Conservation (phyloP, 2,113 vertebrate genomes). For the Microcebus murinus region DNA sequence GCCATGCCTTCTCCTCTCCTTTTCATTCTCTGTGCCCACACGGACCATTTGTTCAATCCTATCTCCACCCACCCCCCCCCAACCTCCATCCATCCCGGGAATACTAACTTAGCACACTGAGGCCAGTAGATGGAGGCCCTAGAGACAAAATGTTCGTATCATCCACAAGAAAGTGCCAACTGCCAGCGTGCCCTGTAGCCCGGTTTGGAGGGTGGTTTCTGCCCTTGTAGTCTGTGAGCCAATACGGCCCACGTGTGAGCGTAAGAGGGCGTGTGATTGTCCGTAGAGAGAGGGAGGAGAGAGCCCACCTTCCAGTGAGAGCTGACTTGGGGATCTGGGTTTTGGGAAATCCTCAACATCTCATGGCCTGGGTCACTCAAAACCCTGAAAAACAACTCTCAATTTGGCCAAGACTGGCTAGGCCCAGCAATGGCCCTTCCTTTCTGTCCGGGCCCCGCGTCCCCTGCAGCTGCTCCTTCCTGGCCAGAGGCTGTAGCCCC, state of each 20-base stretch:
- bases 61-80: neutral
- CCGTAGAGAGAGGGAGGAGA: neutral
- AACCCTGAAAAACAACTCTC: neutral
- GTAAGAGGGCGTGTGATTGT: neutral
- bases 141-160: neutral
- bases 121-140: neutral
- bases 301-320: neutral
- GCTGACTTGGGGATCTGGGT: neutral
- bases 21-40: neutral
- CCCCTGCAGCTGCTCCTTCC: conserved; percentile 17
- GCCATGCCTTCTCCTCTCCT: neutral
- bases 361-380: neutral
- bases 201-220: neutral
- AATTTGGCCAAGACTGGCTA: neutral
- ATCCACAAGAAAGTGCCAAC: neutral
- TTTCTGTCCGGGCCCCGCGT: neutral
- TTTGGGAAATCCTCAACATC: neutral
- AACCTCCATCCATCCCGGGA: neutral
- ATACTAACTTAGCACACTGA: neutral
- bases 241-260: neutral
- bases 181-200: too few relatives aligned
- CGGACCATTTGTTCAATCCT: neutral
- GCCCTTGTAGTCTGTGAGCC: neutral
- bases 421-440: conserved; percentile 14
- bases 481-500: conserved; percentile 50